These are phyloP conservation scores for Alouatta palliata DNA, from an alignment of 2,113 vertebrate genomes.

Conservation along the genomic window DNA sequence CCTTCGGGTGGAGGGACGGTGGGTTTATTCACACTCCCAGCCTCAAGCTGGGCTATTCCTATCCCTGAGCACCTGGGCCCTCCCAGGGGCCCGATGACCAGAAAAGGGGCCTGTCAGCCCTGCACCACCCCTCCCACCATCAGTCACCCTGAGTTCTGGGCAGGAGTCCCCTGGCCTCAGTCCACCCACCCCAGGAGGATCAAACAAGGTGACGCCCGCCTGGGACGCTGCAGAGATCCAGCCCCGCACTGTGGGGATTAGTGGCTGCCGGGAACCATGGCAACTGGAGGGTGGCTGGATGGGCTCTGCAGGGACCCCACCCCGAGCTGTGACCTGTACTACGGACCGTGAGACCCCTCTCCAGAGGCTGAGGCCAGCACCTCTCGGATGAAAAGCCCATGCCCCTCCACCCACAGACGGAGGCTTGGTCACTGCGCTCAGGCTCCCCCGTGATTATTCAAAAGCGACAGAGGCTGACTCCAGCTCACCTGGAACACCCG, in stretches of 20 bases:
- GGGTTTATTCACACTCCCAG: neutral
- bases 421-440: neutral
- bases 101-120: neutral
- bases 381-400: too few species aligned
- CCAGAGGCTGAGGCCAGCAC: neutral
- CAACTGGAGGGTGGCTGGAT: neutral
- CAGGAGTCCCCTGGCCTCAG: neutral
- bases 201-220: neutral
- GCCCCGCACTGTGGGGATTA: neutral
- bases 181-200: neutral
- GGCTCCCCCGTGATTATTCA: conserved; percentile 20
- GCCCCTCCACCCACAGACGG: too few species aligned
- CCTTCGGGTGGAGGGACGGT: neutral
- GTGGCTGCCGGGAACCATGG: conserved; percentile 46
- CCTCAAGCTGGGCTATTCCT: rapidly evolving
- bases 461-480: neutral
- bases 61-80: neutral
- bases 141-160: neutral
- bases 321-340: neutral
- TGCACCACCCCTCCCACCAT: neutral
- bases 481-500: neutral
- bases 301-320: rapidly evolving
- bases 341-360: rapidly evolving
- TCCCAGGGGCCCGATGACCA: too few species aligned
- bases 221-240: conserved; percentile 13